Conservation (phyloP, 2,888 invertebrate genomes). For the Ametastegia equiseti region DNA sequence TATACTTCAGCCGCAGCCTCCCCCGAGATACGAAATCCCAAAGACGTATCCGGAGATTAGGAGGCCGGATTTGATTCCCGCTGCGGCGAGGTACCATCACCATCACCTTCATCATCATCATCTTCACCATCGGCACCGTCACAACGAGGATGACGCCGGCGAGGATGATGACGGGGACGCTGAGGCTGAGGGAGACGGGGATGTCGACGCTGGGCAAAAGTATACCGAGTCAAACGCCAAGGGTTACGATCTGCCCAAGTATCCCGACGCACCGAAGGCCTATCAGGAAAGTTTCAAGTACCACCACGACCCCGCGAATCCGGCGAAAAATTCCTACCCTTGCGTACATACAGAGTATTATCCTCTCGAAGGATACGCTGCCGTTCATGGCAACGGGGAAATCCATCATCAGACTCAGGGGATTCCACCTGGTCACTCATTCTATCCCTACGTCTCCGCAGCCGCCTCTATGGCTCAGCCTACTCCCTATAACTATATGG, state of each 20-base stretch:
- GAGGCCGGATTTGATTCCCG: conserved; percentile 45
- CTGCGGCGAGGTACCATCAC: conserved; percentile 56
- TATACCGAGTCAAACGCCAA: conserved; percentile 65
- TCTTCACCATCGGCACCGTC: conserved; percentile 29
- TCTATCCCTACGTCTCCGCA: conserved; percentile 72
- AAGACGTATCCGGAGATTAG: conserved; percentile 60
- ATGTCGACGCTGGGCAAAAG: conserved; percentile 60
- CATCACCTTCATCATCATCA: conserved; percentile 50
- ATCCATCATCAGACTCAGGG: conserved; percentile 67
- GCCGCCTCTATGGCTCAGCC: conserved; percentile 70
- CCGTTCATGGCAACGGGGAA: conserved; percentile 69
- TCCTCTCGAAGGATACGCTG: conserved; percentile 66
- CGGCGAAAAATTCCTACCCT: conserved; percentile 60
- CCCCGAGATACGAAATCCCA: conserved; percentile 57
- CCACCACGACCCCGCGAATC: conserved; percentile 58
- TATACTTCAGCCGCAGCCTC: conserved; percentile 57
- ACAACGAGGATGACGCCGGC: not conserved
- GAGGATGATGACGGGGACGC: not conserved
- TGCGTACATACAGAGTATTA: conserved; percentile 71
- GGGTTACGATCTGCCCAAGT: conserved; percentile 56
- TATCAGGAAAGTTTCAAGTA: conserved; percentile 64
- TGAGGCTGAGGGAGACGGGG: not conserved
- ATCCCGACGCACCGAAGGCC: conserved; percentile 26
- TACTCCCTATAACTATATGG: conserved; percentile 71
- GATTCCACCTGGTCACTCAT: conserved; percentile 66